Percentiles rank a stretch among this genome's conserved stretches.
Conservation (phyloP, 2,888 invertebrate genomes). For the Drosophila fulvimacula region DNA sequence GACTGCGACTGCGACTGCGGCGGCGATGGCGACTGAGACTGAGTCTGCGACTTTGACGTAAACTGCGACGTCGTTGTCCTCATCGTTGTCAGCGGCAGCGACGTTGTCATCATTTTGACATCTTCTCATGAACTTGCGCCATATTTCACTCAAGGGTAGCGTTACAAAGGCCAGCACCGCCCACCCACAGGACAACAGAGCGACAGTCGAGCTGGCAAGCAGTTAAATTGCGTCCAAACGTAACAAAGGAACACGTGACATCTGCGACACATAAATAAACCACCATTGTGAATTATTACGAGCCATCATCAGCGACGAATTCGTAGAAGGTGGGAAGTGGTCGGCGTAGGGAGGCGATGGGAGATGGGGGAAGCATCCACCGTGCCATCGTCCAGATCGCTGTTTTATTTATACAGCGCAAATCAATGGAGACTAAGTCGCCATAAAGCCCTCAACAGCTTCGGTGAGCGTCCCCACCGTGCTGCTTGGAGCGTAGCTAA, state of each 20-base stretch:
- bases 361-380: not conserved
- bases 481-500: conserved; percentile 9
- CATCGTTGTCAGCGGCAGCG: conserved; percentile 47
- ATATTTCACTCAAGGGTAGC: conserved; percentile 73
- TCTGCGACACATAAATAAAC: conserved; percentile 76
- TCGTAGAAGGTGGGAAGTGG: not conserved
- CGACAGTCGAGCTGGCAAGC: conserved; percentile 26
- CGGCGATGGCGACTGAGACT: not conserved
- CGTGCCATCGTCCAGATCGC: conserved; percentile 8
- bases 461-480: not conserved
- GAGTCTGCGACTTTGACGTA: not conserved
- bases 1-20: conserved; percentile 23
- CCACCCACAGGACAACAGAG: conserved; percentile 7
- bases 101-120: conserved; percentile 71
- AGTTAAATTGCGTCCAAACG: conserved; percentile 67
- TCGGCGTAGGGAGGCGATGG: not conserved
- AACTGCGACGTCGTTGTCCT: conserved; percentile 21
- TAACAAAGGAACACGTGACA: conserved; percentile 77
- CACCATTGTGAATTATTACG: conserved; percentile 70
- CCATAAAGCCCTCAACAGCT: conserved; percentile 32
- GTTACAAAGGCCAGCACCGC: conserved; percentile 46
- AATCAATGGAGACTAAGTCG: conserved; percentile 34
- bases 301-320: conserved; percentile 50
- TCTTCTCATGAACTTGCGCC: conserved; percentile 76
- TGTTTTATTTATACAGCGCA: conserved; percentile 52